phyloP scores from a whole-genome alignment of 1,140 invertebrate genomes.

The Contarinia nasturtii region DNA sequence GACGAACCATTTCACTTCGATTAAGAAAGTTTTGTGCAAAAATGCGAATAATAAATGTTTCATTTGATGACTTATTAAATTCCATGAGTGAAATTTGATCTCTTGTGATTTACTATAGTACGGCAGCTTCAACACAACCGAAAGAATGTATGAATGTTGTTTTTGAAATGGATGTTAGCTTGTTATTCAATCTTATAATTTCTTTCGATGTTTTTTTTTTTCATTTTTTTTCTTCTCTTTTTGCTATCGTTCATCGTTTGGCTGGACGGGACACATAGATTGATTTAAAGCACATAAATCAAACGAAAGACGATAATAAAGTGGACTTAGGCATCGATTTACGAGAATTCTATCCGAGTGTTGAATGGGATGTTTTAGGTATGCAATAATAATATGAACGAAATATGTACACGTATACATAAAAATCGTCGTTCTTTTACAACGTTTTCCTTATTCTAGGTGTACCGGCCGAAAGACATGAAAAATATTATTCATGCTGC shows the following conservation, averaged over 20 bases:
- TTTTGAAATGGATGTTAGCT: background rate
- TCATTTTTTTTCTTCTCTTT: constrained; percentile 1
- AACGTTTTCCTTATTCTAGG: too few species aligned
- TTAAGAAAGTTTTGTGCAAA: too few species aligned
- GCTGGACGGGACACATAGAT: constrained; percentile 34
- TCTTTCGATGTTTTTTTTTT: constrained; percentile 1
- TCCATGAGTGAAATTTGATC: too few species aligned
- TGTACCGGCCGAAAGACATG: constrained; percentile 76
- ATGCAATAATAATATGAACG: too few species aligned
- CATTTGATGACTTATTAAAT: too few species aligned
- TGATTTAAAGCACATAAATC: constrained; percentile 74
- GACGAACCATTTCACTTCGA: too few species aligned
- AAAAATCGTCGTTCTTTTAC: too few species aligned
- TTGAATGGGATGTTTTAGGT: constrained; percentile 98
- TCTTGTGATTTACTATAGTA: too few species aligned
- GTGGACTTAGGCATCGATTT: constrained; percentile 81
- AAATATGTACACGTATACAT: too few species aligned
- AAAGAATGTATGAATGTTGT: background rate
- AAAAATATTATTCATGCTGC: constrained; percentile 79
- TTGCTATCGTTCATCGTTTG: background rate
- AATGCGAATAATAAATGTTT: too few species aligned
- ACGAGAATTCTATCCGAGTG: constrained; percentile 85
- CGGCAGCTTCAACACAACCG: too few species aligned
- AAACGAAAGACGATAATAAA: constrained; percentile 50
- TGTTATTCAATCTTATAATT: background rate